These are phyloP conservation scores for Cataglyphis hispanica DNA, from an alignment of 1,140 invertebrate genomes.

Conservation along the genomic window DNA sequence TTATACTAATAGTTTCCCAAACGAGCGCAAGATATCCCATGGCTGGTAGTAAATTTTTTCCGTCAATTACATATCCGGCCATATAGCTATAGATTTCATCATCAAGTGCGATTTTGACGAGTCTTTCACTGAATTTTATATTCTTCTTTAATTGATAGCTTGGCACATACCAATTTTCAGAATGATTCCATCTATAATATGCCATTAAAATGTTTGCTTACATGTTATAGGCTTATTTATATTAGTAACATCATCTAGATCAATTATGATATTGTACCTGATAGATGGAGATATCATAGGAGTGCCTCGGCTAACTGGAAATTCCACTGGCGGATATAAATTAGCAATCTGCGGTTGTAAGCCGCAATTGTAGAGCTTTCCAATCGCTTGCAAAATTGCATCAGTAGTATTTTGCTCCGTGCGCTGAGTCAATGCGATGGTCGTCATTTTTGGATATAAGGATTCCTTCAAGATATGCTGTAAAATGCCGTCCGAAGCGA, in stretches of 20 bases:
- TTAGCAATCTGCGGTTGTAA: too few species aligned
- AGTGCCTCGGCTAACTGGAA: too few species aligned
- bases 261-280: not conserved
- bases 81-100: constrained; percentile 92
- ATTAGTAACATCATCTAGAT: not conserved
- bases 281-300: too few species aligned
- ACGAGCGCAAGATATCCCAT: too few species aligned
- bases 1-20: not conserved
- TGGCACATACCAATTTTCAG: constrained; percentile 90
- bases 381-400: not conserved
- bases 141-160: constrained; percentile 88
- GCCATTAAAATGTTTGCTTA: constrained; percentile 70
- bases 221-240: not conserved
- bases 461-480: constrained; percentile 89
- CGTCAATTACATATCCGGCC: constrained; percentile 95
- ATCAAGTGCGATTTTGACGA: constrained; percentile 88
- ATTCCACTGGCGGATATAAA: too few species aligned
- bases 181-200: constrained; percentile 94
- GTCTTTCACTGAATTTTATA: constrained; percentile 89
- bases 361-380: too few species aligned
- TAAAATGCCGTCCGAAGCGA: constrained; percentile 93
- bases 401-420: not conserved
- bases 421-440: not conserved
- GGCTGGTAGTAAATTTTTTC: constrained; percentile 94
- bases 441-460: constrained; percentile 83